Conservation (phyloP, 1,140 invertebrate species). For the Brachionus plicatilis region DNA sequence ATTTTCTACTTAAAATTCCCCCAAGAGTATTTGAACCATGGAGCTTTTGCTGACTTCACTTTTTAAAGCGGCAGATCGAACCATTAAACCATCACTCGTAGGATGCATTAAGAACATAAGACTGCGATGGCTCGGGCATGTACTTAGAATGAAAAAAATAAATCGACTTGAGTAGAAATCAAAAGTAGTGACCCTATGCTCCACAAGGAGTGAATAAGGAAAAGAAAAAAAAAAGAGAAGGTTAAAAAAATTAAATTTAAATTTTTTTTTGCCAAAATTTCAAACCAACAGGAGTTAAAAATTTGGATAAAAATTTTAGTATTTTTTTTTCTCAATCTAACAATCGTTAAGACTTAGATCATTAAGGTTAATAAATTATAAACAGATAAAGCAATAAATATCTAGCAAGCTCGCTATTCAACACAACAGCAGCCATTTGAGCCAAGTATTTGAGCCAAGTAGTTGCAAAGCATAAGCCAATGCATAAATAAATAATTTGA, state of each 20-base stretch:
- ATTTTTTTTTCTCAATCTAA: not conserved
- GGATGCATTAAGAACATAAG: too few species aligned
- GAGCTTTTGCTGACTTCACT: too few species aligned
- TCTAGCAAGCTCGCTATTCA: not conserved
- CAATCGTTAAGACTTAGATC: not conserved
- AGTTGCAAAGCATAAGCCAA: not conserved
- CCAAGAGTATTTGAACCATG: too few species aligned
- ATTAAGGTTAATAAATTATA: conserved; percentile 25
- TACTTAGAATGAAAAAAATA: too few species aligned
- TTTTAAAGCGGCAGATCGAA: too few species aligned
- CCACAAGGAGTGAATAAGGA: too few species aligned
- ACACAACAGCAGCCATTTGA: not conserved
- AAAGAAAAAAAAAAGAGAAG: too few species aligned
- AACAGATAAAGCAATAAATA: conserved; percentile 29
- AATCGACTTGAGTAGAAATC: too few species aligned
- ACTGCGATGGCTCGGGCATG: too few species aligned
- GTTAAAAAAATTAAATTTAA: not conserved
- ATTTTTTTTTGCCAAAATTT: not conserved
- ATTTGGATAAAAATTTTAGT: not conserved
- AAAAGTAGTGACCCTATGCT: too few species aligned
- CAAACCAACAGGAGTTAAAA: not conserved
- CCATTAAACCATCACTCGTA: too few species aligned
- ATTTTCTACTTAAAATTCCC: too few species aligned
- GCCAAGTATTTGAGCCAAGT: not conserved
- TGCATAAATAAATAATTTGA: not conserved